Evolutionary conservation across 2,888 invertebrate species (phyloP).

Genomic region (Tiphia femorata): DNA sequence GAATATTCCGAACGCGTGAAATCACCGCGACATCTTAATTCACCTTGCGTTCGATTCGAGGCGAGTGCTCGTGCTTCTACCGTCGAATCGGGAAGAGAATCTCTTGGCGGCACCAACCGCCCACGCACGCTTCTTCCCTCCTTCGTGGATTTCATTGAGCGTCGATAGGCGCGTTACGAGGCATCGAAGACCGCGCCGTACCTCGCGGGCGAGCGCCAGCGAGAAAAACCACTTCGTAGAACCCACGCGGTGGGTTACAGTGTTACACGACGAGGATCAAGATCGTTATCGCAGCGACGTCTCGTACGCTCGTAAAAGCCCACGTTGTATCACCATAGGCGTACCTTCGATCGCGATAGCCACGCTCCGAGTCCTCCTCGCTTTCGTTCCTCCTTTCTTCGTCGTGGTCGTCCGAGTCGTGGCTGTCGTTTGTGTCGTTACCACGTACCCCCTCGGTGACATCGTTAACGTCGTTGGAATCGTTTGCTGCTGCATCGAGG

Average conservation of each 20-base stretch:
- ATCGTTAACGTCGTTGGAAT: too few relatives aligned
- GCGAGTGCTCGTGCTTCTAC: too few relatives aligned
- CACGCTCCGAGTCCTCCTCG: not conserved
- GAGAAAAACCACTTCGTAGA: slow-evolving; percentile 17
- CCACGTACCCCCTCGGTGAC: too few relatives aligned
- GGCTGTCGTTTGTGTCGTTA: too few relatives aligned
- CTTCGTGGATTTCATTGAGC: slow-evolving; percentile 3
- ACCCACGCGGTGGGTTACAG: slow-evolving; percentile 15
- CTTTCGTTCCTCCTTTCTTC: not conserved
- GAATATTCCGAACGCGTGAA: too few relatives aligned
- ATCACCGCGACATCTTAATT: too few relatives aligned
- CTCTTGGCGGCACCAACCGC: too few relatives aligned
- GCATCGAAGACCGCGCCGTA: too few relatives aligned
- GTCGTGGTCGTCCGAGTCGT: not conserved
- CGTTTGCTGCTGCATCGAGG: too few relatives aligned
- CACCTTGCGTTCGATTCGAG: too few relatives aligned
- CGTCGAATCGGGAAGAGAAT: too few relatives aligned
- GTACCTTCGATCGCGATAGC: slow-evolving; percentile 19
- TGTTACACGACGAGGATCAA: slow-evolving; percentile 26
- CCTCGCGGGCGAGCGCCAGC: not conserved
- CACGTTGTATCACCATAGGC: slow-evolving; percentile 19
- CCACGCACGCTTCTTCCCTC: too few relatives aligned
- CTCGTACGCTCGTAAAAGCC: slow-evolving; percentile 24
- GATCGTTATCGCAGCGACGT: slow-evolving; percentile 47
- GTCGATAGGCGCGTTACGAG: not conserved